phyloP scores from a whole-genome alignment of 2,888 invertebrate genomes.

The Thumatha senex region DNA sequence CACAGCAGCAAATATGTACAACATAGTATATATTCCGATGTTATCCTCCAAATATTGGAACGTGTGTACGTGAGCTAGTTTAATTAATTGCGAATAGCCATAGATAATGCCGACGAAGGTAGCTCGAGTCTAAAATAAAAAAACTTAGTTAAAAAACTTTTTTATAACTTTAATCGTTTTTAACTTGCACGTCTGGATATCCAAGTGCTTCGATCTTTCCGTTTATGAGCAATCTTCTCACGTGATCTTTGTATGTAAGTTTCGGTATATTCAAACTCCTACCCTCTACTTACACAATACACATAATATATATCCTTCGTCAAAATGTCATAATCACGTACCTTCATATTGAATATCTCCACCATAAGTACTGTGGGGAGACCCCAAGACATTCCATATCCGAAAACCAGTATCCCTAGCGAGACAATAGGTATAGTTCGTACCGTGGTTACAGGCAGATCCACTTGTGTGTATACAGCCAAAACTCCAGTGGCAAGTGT shows the following conservation, averaged over 20 bases:
- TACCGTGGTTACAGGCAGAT: slow-evolving; percentile 47
- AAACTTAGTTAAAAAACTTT: neutral
- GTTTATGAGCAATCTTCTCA: too few relatives aligned
- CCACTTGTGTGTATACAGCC: slow-evolving; percentile 64
- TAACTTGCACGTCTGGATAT: too few relatives aligned
- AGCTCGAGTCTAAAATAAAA: slow-evolving; percentile 55
- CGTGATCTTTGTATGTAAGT: too few relatives aligned
- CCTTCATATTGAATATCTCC: slow-evolving; percentile 66
- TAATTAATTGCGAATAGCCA: slow-evolving; percentile 57
- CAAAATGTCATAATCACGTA: too few relatives aligned
- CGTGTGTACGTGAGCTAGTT: slow-evolving; percentile 58
- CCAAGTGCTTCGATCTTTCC: too few relatives aligned
- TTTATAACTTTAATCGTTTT: too few relatives aligned
- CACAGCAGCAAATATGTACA: slow-evolving; percentile 63
- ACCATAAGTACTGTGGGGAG: slow-evolving; percentile 55
- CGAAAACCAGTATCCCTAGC: slow-evolving; percentile 54
- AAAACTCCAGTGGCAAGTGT: slow-evolving; percentile 60
- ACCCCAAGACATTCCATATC: slow-evolving; percentile 61
- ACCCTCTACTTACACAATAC: too few relatives aligned
- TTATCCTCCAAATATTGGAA: slow-evolving; percentile 61
- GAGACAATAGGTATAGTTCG: slow-evolving; percentile 53
- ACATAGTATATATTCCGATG: slow-evolving; percentile 59
- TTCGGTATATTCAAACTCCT: too few relatives aligned
- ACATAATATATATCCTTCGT: too few relatives aligned
- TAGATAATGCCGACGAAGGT: slow-evolving; percentile 53